Evolutionary conservation across 2,888 invertebrate genomes (phyloP), one percentile per base, ranked within the genome.

Genomic region (Gari tellinella): DNA sequence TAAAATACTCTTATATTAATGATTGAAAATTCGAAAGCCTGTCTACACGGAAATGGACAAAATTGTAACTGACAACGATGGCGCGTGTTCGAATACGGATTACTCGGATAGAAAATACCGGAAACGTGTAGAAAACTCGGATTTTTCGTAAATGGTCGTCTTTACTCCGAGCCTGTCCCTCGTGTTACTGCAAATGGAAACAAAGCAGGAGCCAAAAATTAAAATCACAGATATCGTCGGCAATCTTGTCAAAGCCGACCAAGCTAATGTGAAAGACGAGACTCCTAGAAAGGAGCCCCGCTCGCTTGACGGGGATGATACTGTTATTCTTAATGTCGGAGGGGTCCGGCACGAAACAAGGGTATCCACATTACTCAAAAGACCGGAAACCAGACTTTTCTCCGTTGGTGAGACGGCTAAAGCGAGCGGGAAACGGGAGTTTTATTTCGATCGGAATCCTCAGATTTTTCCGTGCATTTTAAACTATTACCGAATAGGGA

Each of bases 401-500:
- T 60, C 80, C 10, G 67, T 85, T 2, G 85, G 75, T 0, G 81
- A 84, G 41, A 68, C 73, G 17, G 81, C 82, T 1, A 79, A 76
- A 55, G 62, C 78, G n/a, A 73, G 72, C 19, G 83, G 83, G 1
- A 77, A 72, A 25, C 70, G 66, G n/a, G 85, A 85, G 51, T 85
- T 81, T 49, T 85, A 68, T 53, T 84, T 85, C 55, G 85, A 85
- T 62, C 52, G 85, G 37, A 80, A 85, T 45, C 82, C 85, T 3
- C 77, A 80, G 41, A 79, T 85, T 40, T 85, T 85, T 46, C 81
- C 79, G 14, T 82, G 74, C 26, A 82, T 85, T 65, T 61, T 85
- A 45, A 85, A 85, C 55, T 85, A 81, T 51, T 83, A 85, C 49
- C 68, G 85, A 8, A 69, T 76, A 15, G 85, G 83, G n/a, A 82